Evolutionary conservation across 2,113 vertebrate genomes (phyloP).

Genomic region (Odontesthes bonariensis): DNA sequence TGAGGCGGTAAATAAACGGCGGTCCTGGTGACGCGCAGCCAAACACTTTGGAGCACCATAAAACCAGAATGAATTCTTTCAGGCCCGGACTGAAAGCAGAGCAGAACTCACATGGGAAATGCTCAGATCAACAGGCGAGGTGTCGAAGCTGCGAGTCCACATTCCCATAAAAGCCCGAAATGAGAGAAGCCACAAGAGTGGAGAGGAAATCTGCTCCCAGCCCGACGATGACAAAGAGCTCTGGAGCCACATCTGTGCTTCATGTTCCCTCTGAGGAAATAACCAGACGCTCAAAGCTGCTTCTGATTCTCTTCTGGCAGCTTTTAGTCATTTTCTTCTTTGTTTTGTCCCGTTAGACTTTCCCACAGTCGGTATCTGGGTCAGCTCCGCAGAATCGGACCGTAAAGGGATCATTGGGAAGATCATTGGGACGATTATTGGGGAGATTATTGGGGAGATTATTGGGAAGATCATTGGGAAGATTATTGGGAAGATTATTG

Average conservation of each 20-base stretch:
- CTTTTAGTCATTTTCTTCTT: not conserved
- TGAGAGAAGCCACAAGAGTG: not conserved
- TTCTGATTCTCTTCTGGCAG: not conserved
- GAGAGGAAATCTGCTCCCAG: not conserved
- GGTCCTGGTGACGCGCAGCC: conserved; percentile 1
- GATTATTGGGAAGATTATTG: too few species aligned
- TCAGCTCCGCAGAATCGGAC: not conserved
- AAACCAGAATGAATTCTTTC: conserved; percentile 14
- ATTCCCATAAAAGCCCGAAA: conserved; percentile 15
- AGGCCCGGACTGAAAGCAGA: conserved; percentile 20
- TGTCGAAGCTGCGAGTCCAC: conserved; percentile 15
- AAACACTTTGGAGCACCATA: not conserved
- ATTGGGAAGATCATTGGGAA: too few species aligned
- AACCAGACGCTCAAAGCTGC: not conserved
- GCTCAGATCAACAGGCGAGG: not conserved
- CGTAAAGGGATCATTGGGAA: not conserved
- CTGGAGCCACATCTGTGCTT: conserved; percentile 34
- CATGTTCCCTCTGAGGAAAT: conserved; percentile 20
- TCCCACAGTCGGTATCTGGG: not conserved
- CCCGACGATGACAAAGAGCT: not conserved
- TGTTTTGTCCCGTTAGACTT: not conserved
- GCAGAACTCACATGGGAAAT: conserved; percentile 14
- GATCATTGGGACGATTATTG: not conserved
- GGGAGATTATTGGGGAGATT: not conserved
- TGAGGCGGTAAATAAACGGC: conserved; percentile 26